A percentile compares a stretch with the other conserved stretches of the same genome.
phyloP scores from a whole-genome alignment of 2,797 vertebrate species.

The Spinus olivaceus region DNA sequence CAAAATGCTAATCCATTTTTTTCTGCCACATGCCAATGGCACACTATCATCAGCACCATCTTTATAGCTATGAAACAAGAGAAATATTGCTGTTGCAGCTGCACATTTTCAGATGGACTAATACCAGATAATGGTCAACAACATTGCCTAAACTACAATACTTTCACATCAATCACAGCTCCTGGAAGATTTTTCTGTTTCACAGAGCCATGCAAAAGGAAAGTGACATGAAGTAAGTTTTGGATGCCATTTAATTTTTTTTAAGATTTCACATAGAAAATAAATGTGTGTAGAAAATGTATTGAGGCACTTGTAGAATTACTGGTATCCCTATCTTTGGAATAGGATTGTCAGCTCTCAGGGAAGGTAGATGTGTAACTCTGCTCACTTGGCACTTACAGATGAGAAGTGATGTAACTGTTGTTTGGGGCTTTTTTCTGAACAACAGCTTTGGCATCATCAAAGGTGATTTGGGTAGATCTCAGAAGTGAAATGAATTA shows the following conservation, averaged over 20 bases:
- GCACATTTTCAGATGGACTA: not conserved
- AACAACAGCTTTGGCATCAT: not conserved
- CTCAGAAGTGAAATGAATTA: conserved; percentile 4
- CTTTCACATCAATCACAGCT: not conserved
- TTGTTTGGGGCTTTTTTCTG: not conserved
- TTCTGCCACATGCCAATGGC: not conserved
- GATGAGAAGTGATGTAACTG: not conserved
- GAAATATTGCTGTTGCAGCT: not conserved
- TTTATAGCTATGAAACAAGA: not conserved
- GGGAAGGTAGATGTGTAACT: not conserved
- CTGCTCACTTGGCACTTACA: not conserved
- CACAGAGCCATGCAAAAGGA: not conserved
- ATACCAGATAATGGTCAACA: not conserved
- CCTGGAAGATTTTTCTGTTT: not conserved
- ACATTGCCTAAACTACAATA: not conserved
- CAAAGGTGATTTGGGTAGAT: not conserved
- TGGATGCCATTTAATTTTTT: not conserved
- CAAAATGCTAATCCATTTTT: not conserved
- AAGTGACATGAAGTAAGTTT: not conserved
- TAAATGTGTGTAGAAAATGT: not conserved
- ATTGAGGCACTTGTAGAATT: not conserved
- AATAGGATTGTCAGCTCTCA: not conserved
- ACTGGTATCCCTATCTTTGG: not conserved
- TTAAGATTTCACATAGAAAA: not conserved
- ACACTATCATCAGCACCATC: not conserved